Evolutionary conservation across 2,888 invertebrate genomes (phyloP), one percentile per base, ranked within the genome.

Genomic region (Perdita meconis): DNA sequence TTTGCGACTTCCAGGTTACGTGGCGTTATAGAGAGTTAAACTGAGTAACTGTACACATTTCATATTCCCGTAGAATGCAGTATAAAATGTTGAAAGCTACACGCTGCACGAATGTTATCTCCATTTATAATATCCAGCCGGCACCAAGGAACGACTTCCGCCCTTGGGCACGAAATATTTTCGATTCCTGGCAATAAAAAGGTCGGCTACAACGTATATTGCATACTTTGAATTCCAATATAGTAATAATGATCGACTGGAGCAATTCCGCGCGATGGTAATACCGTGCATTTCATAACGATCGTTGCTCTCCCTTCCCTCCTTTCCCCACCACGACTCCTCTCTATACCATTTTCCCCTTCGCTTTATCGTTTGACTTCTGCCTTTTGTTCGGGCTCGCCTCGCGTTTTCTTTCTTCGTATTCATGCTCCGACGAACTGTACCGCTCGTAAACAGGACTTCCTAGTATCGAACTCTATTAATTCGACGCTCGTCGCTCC

Each of bases 361-460:
- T 13, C 47, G 30, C 16, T 44, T 16, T 72, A 24, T 56, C 63
- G 44, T 42, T 63, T 2, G 44, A 13, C 57, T 53, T 65, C 50
- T 26, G 36, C 53, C 67, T 51, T 16, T 38, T 38, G 38, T 38
- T 38, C 42, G n/a, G 6, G 30, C n/a, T 19, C 38, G 59, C 38
- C 38, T 66, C 60, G 50, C 64, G 42, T 55, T 79, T 67, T 78
- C 83, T 80, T 80, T 76, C 81, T 74, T 80, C 83, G 86, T 85
- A 87, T 89, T 90, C 87, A 89, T 88, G 89, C 88, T 88, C 84
- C 88, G 85, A 86, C 88, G 86, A 87, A 86, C 86, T 88, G 87
- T 84, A 86, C 88, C 86, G 83, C 81, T 81, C 81, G 82, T 80
- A 86, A 83, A 83, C 77, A 78, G 80, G 83, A 71, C 80, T 83